These are phyloP conservation scores for Rhineura floridana DNA, from an alignment of 2,113 vertebrate genomes.

Conservation along the genomic window DNA sequence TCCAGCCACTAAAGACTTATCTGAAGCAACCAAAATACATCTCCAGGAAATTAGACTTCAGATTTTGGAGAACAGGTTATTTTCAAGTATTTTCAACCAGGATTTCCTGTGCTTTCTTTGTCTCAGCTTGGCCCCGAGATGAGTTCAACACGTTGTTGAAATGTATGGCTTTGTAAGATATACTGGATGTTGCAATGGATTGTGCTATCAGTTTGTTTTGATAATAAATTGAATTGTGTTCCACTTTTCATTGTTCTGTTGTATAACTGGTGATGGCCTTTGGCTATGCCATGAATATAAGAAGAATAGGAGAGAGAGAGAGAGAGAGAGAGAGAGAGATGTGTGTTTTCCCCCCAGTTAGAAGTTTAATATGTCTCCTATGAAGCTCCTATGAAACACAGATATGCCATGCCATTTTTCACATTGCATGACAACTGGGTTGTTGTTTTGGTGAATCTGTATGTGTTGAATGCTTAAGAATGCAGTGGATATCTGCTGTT, in stretches of 20 bases:
- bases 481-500: not conserved
- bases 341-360: too few species aligned
- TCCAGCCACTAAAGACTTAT: not conserved
- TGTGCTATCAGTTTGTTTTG: constrained; percentile 10
- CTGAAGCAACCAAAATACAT: not conserved
- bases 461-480: not conserved
- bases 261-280: too few species aligned
- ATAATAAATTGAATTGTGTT: not conserved
- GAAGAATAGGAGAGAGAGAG: too few species aligned
- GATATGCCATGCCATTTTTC: not conserved
- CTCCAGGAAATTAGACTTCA: not conserved
- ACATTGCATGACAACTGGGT: too few species aligned
- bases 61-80: constrained; percentile 1
- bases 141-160: not conserved
- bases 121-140: not conserved
- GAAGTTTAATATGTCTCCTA: too few species aligned
- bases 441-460: not conserved
- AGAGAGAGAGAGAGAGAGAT: too few species aligned
- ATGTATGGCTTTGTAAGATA: not conserved
- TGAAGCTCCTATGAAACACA: too few species aligned
- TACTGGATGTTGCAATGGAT: too few species aligned
- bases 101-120: constrained; percentile 17
- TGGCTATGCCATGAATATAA: too few species aligned
- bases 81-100: not conserved
- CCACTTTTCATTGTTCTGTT: too few species aligned